phyloP scores from a whole-genome alignment of 23 tunicate genomes.

The Corella eumyota region DNA sequence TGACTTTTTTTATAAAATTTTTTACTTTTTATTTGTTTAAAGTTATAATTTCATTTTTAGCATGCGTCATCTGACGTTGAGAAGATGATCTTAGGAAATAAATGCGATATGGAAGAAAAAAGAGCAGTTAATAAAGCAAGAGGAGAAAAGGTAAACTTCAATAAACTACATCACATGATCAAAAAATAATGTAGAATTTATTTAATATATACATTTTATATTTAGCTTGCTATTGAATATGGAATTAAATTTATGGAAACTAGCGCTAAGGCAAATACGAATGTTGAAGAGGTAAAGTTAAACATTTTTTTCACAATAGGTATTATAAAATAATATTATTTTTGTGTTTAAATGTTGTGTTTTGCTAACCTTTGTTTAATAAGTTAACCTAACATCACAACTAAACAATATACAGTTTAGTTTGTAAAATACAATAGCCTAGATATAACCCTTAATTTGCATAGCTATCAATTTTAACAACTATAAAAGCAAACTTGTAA shows the following conservation, averaged over 20 bases:
- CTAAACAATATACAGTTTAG: no score
- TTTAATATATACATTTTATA: neutral
- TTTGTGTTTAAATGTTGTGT: neutral
- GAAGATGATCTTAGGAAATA: slow-evolving; percentile 87
- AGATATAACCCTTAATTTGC: no score
- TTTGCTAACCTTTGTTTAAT: no score
- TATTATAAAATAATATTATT: neutral
- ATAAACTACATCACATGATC: neutral
- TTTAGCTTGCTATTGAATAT: slow-evolving; percentile 77
- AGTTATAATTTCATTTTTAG: no score
- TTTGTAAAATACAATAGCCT: no score
- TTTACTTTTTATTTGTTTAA: no score
- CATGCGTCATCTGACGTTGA: slow-evolving; percentile 95
- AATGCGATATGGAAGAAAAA: slow-evolving; percentile 83
- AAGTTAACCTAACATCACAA: no score
- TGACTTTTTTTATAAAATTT: no score
- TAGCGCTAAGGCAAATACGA: slow-evolving; percentile 72
- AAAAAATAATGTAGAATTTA: no score
- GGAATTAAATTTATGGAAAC: slow-evolving; percentile 95
- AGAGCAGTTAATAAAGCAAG: slow-evolving; percentile 63
- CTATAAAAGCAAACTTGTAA: no score
- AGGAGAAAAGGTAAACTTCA: slow-evolving; percentile 57
- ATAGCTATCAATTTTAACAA: no score
- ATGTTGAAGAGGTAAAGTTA: slow-evolving; percentile 58
- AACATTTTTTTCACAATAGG: neutral